Evolutionary conservation across 2,113 vertebrate species (phyloP).

Genomic region (Semicossyphus pulcher): DNA sequence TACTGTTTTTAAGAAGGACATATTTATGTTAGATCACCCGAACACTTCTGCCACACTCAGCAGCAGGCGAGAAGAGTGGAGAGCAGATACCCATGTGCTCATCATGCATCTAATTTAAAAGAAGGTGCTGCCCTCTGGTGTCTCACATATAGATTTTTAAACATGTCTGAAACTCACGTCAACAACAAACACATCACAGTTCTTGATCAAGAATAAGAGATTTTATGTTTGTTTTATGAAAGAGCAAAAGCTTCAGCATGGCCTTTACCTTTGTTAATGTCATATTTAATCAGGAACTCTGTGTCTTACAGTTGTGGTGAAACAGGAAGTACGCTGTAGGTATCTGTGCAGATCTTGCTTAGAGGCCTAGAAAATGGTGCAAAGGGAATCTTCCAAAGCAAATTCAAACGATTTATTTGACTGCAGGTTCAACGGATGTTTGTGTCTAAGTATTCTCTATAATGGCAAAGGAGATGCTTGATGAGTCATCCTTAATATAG

Average conservation of each 20-base stretch:
- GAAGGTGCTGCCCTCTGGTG: constrained; percentile 81
- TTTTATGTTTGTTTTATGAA: neutral
- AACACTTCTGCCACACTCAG: neutral
- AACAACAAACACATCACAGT: neutral
- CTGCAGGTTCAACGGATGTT: constrained; percentile 5
- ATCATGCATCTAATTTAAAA: constrained; percentile 7
- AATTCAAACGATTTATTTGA: neutral
- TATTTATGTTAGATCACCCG: neutral
- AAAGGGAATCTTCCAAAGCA: neutral
- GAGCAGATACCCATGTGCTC: neutral
- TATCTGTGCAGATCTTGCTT: neutral
- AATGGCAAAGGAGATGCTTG: neutral
- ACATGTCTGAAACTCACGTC: neutral
- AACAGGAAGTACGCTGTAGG: neutral
- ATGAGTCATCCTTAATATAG: constrained; percentile 11
- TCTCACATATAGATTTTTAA: constrained; percentile 16
- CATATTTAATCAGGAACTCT: neutral
- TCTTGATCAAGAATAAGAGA: neutral
- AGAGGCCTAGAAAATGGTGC: neutral
- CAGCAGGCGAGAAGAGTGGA: neutral
- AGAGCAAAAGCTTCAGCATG: too few species aligned
- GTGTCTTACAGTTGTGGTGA: neutral
- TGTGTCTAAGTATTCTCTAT: neutral
- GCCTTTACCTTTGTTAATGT: too few species aligned
- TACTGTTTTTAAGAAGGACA: neutral